phyloP scores from a whole-genome alignment of 2,888 invertebrate species.

The Alloscopus bannaensis region DNA sequence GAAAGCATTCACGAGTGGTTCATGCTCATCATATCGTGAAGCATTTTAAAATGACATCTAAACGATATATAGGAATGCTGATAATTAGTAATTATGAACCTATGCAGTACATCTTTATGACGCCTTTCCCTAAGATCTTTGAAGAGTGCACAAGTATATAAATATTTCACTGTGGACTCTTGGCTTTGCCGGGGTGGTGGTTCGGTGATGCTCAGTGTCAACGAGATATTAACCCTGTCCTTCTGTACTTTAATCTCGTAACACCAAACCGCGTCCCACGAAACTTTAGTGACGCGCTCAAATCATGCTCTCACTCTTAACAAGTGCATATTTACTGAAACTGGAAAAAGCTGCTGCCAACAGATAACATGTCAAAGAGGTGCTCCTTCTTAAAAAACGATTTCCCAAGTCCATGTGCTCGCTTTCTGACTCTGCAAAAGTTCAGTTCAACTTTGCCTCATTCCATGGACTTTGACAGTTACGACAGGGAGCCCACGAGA shows the following conservation, averaged over 20 bases:
- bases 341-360: conserved; percentile 43
- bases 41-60: conserved; percentile 2
- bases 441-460: not conserved
- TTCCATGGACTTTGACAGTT: conserved; percentile 47
- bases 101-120: not conserved
- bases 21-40: conserved; percentile 24
- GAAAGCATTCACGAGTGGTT: conserved; percentile 21
- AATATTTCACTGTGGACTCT: conserved; percentile 16
- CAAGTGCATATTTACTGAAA: conserved; percentile 15
- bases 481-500: conserved; percentile 26
- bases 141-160: not conserved
- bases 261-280: not conserved
- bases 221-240: conserved; percentile 45
- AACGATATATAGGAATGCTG: not conserved
- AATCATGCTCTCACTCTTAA: too few species aligned
- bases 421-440: conserved; percentile 25
- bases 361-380: too few species aligned
- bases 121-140: not conserved
- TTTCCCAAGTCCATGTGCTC: conserved; percentile 42
- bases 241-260: conserved; percentile 51
- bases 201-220: conserved; percentile 32
- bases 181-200: not conserved
- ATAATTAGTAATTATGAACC: conserved; percentile 2
- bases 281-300: not conserved
- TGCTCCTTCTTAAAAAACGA: not conserved